Evolutionary conservation across 37 sponge, comb jelly and placozoan genomes (phyloP).

Genomic region (Chondrilla cf. caribensis): DNA sequence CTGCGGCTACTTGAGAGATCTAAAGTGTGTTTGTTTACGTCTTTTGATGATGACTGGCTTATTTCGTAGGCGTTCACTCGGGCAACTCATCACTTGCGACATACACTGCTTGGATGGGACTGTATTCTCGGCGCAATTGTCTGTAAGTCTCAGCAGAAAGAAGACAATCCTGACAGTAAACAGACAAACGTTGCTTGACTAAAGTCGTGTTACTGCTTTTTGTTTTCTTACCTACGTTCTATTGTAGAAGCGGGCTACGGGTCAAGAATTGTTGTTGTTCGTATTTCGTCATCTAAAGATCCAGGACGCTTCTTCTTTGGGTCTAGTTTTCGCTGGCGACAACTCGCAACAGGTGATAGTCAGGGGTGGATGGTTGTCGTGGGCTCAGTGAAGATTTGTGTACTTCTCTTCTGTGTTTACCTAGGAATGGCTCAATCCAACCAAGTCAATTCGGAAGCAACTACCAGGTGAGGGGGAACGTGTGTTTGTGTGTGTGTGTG

Average conservation of each 20-base stretch:
- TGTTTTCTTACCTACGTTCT: too few species aligned
- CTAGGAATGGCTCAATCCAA: constrained; percentile 53
- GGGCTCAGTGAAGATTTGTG: background rate
- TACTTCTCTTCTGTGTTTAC: background rate
- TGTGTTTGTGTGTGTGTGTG: background rate
- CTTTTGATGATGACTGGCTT: background rate
- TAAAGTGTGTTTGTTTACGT: background rate
- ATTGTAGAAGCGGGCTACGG: constrained; percentile 26
- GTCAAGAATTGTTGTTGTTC: constrained; percentile 33
- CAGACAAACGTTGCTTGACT: too few species aligned
- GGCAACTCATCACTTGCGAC: background rate
- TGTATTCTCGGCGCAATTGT: background rate
- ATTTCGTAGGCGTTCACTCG: background rate
- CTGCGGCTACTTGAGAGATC: too few species aligned
- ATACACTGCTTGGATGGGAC: background rate
- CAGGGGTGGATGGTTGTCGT: background rate
- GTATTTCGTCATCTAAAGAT: constrained; percentile 26
- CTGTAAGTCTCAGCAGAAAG: background rate
- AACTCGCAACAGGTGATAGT: background rate
- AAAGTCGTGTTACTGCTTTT: background rate
- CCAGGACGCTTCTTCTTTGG: constrained; percentile 39
- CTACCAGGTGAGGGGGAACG: constrained; percentile 55
- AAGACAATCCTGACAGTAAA: too few species aligned
- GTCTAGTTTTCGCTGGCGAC: constrained; percentile 29
- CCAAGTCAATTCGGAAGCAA: constrained; percentile 61